Evolutionary conservation across 2,797 vertebrate species (phyloP).

Genomic region (Lepilemur septentrionalis): DNA sequence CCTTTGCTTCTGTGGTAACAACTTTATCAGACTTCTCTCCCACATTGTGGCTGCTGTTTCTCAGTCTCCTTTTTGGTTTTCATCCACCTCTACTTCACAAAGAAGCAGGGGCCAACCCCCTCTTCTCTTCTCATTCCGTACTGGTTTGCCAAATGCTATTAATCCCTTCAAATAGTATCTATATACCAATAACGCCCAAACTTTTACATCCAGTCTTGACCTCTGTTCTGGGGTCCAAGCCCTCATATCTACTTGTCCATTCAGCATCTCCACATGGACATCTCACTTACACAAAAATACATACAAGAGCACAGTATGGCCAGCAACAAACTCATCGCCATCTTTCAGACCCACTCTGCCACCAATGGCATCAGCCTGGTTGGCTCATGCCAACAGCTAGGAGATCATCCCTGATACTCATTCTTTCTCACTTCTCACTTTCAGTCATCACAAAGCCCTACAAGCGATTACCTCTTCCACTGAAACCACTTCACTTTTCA

Average conservation of each 20-base stretch:
- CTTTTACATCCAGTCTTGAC: background rate
- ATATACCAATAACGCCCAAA: background rate
- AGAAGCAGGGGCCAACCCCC: background rate
- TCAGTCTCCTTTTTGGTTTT: background rate
- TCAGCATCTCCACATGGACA: background rate
- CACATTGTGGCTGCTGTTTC: background rate
- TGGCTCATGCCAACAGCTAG: background rate
- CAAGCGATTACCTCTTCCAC: background rate
- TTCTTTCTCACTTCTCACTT: background rate
- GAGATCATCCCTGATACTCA: background rate
- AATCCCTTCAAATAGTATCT: background rate
- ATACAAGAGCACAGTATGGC: background rate
- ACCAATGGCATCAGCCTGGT: background rate
- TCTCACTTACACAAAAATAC: background rate
- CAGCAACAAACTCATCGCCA: background rate
- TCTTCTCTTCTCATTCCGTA: background rate
- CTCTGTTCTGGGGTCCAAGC: background rate
- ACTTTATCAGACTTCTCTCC: background rate
- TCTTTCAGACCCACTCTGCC: background rate
- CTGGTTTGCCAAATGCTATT: background rate
- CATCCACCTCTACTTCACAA: background rate
- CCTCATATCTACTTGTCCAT: background rate
- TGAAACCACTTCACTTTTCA: background rate
- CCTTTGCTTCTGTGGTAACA: background rate
- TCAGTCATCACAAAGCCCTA: background rate